phyloP scores from a whole-genome alignment of 2,888 invertebrate species.

The Oeneis ivallda region DNA sequence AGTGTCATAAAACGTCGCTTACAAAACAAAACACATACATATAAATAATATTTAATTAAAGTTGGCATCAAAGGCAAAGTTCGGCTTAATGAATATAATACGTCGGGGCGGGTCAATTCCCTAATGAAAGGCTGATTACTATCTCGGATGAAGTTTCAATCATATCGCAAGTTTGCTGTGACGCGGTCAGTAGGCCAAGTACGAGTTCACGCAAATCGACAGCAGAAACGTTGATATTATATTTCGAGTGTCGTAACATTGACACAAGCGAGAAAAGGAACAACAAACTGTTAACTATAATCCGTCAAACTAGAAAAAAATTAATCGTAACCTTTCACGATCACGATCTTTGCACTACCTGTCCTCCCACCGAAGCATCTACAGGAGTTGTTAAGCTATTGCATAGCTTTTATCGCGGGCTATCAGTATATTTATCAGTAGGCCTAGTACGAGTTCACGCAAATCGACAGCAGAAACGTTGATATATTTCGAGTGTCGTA shows the following conservation, averaged over 20 bases:
- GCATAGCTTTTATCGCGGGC: no score
- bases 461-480: neutral
- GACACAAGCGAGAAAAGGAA: no score
- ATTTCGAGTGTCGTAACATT: neutral
- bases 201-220: neutral
- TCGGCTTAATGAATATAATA: conserved; percentile 35
- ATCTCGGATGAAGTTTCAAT: conserved; percentile 71
- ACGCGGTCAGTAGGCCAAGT: conserved; percentile 50
- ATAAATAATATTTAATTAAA: conserved; percentile 19
- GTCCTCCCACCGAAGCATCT: no score
- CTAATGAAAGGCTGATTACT: conserved; percentile 70
- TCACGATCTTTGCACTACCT: no score
- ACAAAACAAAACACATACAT: conserved; percentile 9
- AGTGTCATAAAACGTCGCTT: neutral
- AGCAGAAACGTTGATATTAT: neutral
- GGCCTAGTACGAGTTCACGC: conserved; percentile 16
- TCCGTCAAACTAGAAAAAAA: no score
- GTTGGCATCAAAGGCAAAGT: conserved; percentile 18
- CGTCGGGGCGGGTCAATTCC: conserved; percentile 52
- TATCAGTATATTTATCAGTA: no score
- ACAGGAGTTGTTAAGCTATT: no score
- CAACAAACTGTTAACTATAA: no score
- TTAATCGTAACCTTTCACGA: no score
- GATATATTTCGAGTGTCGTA: neutral
- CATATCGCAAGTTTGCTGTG: conserved; percentile 69